Base-by-base conservation (phyloP, 2,888 invertebrate genomes). In the Argyresthia albistria region DNA sequence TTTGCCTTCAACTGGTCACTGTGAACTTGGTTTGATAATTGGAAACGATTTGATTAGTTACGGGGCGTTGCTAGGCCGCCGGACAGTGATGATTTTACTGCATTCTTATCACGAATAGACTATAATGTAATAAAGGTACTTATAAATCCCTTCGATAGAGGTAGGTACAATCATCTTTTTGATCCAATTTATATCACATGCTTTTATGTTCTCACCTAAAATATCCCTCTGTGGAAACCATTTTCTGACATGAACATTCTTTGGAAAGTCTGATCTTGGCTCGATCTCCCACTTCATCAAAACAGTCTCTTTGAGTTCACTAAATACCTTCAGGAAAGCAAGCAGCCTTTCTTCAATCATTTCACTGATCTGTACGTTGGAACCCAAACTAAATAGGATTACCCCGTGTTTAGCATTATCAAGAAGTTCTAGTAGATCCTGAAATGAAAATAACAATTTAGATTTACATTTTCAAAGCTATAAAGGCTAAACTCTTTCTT, bases 201-300 rank as follows among this genome's bases (percentile, higher is more conserved):
- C 2, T 25, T 4, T 4, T 25, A 25, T 25, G 25, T 25, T 25
- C 25, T 59, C 58, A 73, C 77, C 72, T 36, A 80, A 55, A 48
- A 90, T 76, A 56, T 88, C 88, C 54, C 79, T 80, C 64, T 90
- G 90, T 1, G 89, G 89, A 59, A 89, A 67, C 89, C 89, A 90
- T 59, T 82, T 80, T 39, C 67, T 60, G 1, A 88, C 66, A 63
- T 80, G 73, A 0, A 90, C 72, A 63, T 88, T 88, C 6, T 57
- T 49, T 0, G 88, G 80, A 50, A 82, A 55, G 43, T 78, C 64
- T 1, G 73, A 68, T 11, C 80, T 59, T 0, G 68, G 66, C 4
- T 67, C 70, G 35, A 76, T 78, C 58, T 89, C 88, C 66, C 80
- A 89, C 60, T 89, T 89, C 88, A 88, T 88, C 2, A 89, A 56